phyloP scores from a whole-genome alignment of 2,113 vertebrate species.

The Heloderma charlesbogerti region DNA sequence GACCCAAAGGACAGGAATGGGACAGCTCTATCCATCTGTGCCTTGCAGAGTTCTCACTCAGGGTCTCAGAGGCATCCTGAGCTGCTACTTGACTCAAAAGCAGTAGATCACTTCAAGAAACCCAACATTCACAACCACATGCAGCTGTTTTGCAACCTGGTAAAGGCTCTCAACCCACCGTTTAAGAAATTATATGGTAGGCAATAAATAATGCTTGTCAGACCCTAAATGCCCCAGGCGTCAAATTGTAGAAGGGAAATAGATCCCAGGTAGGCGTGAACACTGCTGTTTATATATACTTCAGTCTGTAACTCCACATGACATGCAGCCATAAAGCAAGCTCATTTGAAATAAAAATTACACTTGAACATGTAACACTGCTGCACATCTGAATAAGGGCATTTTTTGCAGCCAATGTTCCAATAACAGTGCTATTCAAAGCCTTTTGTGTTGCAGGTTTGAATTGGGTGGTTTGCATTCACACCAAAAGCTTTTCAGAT shows the following conservation, averaged over 20 bases:
- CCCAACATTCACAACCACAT: neutral
- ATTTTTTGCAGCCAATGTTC: neutral
- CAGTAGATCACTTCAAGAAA: neutral
- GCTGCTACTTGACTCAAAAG: neutral
- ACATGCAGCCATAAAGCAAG: neutral
- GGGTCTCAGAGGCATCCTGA: neutral
- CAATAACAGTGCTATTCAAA: no score
- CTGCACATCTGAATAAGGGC: neutral
- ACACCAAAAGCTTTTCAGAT: no score
- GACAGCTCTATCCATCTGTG: neutral
- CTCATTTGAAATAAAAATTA: neutral
- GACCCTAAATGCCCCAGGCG: neutral
- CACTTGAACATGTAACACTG: no score
- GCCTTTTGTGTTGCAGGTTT: no score
- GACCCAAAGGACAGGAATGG: neutral
- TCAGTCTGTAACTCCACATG: neutral
- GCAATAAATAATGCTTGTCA: neutral
- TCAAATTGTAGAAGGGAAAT: neutral
- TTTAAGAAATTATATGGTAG: neutral
- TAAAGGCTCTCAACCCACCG: neutral
- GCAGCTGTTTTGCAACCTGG: neutral
- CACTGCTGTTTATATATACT: neutral
- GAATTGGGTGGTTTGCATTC: no score
- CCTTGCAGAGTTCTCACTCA: neutral
- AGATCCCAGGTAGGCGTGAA: neutral